These are phyloP conservation scores for Hyposoter dolosus DNA, from an alignment of 2,888 invertebrate genomes.

Conservation along the genomic window DNA sequence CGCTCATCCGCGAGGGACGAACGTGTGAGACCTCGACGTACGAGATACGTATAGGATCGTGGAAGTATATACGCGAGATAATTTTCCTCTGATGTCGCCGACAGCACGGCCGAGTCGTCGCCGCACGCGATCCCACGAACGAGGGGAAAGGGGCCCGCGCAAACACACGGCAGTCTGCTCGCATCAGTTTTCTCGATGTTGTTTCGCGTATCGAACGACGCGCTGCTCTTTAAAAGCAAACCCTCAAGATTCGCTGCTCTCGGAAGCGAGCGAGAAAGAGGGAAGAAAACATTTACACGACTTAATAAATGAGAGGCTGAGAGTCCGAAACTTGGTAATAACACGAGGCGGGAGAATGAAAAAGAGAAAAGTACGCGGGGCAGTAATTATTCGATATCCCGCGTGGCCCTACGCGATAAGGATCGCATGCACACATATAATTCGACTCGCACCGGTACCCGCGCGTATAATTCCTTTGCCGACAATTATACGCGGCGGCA, in stretches of 20 bases:
- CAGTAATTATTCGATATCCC: conserved; percentile 18
- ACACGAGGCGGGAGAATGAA: background rate
- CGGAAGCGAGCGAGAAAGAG: background rate
- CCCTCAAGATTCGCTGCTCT: conserved; percentile 8
- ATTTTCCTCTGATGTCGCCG: conserved; percentile 78
- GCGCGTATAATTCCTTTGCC: conserved; percentile 20
- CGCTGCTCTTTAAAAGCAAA: conserved; percentile 4
- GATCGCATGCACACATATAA: conserved; percentile 22
- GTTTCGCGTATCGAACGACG: conserved; percentile 18
- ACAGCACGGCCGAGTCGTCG: conserved; percentile 73
- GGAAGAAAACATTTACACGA: background rate
- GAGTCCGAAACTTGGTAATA: conserved; percentile 15
- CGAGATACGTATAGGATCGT: conserved; percentile 27
- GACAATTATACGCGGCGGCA: background rate
- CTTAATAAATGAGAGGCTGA: conserved; percentile 5
- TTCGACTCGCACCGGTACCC: conserved; percentile 16
- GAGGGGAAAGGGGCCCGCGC: conserved; percentile 61
- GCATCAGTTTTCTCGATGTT: conserved; percentile 16
- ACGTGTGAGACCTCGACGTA: conserved; percentile 51
- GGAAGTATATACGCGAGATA: background rate
- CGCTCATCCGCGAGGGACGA: conserved; percentile 41
- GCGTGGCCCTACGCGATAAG: conserved; percentile 14
- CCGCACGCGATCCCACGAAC: conserved; percentile 83
- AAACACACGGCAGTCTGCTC: conserved; percentile 8
- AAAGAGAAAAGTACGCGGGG: background rate